Evolutionary conservation across 2,113 vertebrate species (phyloP).

Genomic region (Datnioides undecimradiatus): DNA sequence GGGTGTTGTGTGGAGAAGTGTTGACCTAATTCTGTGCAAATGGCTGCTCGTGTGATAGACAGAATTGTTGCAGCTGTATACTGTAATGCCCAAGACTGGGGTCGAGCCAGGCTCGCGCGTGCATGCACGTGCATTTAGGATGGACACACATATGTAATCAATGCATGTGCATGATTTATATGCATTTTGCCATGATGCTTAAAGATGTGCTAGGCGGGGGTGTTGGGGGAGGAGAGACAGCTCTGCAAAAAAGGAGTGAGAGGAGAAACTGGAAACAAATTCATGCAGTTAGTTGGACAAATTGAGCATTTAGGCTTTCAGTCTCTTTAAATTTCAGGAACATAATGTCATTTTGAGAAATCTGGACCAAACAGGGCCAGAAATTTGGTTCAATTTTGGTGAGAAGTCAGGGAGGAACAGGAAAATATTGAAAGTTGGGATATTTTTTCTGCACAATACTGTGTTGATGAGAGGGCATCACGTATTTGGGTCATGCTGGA

Average conservation of each 20-base stretch:
- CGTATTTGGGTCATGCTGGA: background rate
- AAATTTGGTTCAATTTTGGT: background rate
- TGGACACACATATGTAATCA: constrained; percentile 4
- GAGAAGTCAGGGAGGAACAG: background rate
- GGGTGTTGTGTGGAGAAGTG: constrained; percentile 69
- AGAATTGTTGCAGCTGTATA: constrained; percentile 57
- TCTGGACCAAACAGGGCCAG: background rate
- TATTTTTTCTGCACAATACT: background rate
- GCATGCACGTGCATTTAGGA: constrained; percentile 17
- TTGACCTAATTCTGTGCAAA: constrained; percentile 85
- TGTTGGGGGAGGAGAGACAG: constrained; percentile 20
- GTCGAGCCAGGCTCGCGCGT: constrained; percentile 25
- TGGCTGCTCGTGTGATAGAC: constrained; percentile 78
- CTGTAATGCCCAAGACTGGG: constrained; percentile 48
- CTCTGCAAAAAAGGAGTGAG: constrained; percentile 6
- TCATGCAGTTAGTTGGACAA: constrained; percentile 3
- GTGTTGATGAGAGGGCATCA: background rate
- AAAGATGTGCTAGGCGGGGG: constrained; percentile 13
- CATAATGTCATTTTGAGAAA: background rate
- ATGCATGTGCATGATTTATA: background rate
- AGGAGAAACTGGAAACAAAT: background rate
- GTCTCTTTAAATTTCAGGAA: background rate
- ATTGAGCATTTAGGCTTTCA: background rate
- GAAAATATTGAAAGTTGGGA: background rate
- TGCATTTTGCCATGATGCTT: constrained; percentile 15